These are phyloP conservation scores for Spheniscus mendiculus DNA, from an alignment of 2,113 vertebrate species.

Conservation along the genomic window DNA sequence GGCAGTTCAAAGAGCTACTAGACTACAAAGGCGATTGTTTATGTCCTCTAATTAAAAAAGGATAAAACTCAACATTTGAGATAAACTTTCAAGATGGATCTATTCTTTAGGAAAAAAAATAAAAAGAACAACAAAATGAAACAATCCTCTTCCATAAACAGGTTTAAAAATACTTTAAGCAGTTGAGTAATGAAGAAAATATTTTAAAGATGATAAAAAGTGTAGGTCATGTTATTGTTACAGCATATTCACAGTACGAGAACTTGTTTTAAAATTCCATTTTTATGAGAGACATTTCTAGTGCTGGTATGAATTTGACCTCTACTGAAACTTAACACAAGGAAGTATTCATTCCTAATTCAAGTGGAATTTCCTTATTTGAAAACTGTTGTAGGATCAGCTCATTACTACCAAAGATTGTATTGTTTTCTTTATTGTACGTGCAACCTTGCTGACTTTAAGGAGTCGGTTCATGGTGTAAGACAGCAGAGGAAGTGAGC, in stretches of 20 bases:
- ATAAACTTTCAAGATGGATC: neutral
- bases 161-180: neutral
- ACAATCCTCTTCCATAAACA: neutral
- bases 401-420: neutral
- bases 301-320: neutral
- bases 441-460: neutral
- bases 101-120: neutral
- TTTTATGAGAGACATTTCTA: neutral
- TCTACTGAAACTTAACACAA: neutral
- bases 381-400: neutral
- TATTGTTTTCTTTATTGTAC: neutral
- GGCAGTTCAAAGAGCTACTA: constrained; percentile 25
- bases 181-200: neutral
- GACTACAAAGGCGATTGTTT: neutral
- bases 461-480: neutral
- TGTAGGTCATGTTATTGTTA: neutral
- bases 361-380: neutral
- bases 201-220: neutral
- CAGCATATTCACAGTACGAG: neutral
- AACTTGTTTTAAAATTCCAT: neutral
- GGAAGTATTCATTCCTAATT: neutral
- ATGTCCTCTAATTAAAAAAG: constrained; percentile 13
- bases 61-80: neutral
- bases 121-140: neutral
- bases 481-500: neutral